phyloP scores from a whole-genome alignment of 2,113 vertebrate genomes.

The Varanus salvator region DNA sequence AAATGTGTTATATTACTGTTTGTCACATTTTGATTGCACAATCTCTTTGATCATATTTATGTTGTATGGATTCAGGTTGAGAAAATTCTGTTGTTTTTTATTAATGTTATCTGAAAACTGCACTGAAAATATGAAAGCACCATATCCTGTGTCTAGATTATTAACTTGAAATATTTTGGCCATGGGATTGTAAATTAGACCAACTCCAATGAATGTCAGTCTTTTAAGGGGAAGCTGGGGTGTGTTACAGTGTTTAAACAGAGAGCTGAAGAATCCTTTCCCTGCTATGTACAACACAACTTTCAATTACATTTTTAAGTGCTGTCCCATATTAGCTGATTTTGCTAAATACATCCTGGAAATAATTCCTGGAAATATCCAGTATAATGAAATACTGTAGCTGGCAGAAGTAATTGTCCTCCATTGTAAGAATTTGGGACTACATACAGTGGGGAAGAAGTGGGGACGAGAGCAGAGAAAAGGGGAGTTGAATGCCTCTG shows the following conservation, averaged over 20 bases:
- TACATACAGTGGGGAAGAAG: too few relatives aligned
- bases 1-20: neutral
- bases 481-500: too few relatives aligned
- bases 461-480: too few relatives aligned
- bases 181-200: neutral
- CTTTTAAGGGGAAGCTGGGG: neutral
- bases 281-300: neutral
- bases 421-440: too few relatives aligned
- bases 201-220: neutral
- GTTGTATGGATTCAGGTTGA: neutral
- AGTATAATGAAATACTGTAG: neutral
- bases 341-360: neutral
- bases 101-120: constrained; percentile 1
- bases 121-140: neutral
- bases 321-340: neutral
- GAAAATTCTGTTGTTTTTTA: neutral
- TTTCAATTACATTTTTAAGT: neutral
- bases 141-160: neutral
- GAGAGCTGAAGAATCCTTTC: too few relatives aligned
- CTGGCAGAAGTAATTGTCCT: too few relatives aligned
- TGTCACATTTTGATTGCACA: neutral
- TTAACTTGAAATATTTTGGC: neutral
- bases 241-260: neutral
- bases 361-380: neutral
- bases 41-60: neutral